Conservation (phyloP, 2,113 vertebrate species). For the Globicephala melas region DNA sequence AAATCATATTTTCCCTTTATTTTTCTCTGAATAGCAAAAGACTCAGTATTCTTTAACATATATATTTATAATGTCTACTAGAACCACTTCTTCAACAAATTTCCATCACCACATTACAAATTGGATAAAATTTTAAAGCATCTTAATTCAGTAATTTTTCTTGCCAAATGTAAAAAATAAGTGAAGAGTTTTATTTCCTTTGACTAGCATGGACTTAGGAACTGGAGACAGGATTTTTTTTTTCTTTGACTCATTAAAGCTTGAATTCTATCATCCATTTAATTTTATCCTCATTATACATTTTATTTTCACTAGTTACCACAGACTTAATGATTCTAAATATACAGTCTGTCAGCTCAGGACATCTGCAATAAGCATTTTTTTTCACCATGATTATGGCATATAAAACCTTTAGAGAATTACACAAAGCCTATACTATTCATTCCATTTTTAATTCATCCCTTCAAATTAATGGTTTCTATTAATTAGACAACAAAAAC, state of each 20-base stretch:
- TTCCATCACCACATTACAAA: neutral
- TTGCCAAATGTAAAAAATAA: neutral
- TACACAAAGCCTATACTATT: slow-evolving; percentile 26
- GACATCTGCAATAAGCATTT: slow-evolving; percentile 41
- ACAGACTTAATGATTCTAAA: neutral
- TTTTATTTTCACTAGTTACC: slow-evolving; percentile 37
- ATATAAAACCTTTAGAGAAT: slow-evolving; percentile 16
- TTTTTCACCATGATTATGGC: slow-evolving; percentile 43
- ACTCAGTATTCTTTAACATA: neutral
- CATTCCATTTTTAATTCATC: slow-evolving; percentile 34
- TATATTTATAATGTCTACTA: neutral
- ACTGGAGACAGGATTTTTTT: neutral
- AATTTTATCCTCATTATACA: neutral
- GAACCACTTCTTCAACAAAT: neutral
- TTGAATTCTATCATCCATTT: slow-evolving; percentile 12
- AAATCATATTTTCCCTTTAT: neutral
- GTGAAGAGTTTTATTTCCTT: neutral
- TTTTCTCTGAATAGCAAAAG: slow-evolving; percentile 26
- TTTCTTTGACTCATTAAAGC: neutral
- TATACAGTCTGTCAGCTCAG: slow-evolving; percentile 19
- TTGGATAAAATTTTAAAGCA: neutral
- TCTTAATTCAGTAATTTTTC: neutral
- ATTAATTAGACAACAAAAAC: slow-evolving; percentile 75
- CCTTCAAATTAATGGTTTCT: slow-evolving; percentile 65
- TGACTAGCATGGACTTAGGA: neutral